These are phyloP conservation scores for Leucopsar rothschildi DNA, from an alignment of 2,113 vertebrate genomes.

Conservation along the genomic window DNA sequence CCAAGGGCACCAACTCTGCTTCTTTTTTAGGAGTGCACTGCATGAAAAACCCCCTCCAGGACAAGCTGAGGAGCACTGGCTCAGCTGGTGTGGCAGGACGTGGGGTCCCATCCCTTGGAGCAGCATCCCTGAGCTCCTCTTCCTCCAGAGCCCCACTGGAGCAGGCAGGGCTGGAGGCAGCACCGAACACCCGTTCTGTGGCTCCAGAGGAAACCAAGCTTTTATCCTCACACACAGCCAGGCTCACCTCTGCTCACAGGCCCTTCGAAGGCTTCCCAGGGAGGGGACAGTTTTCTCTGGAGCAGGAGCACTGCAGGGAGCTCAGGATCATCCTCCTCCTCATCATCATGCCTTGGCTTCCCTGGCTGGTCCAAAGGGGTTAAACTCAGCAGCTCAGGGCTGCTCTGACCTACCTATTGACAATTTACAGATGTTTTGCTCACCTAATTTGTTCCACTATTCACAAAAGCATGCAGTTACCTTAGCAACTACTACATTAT, in stretches of 20 bases:
- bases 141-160: neutral
- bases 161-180: accelerated
- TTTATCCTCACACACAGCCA: neutral
- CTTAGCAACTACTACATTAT: slow-evolving; percentile 74
- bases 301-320: neutral
- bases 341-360: neutral
- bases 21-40: accelerated
- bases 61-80: neutral
- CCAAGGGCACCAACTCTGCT: accelerated
- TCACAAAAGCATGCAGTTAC: slow-evolving; percentile 67
- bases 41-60: neutral
- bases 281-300: neutral
- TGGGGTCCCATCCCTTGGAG: neutral
- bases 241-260: neutral
- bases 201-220: neutral
- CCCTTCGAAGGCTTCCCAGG: neutral
- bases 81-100: accelerated
- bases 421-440: slow-evolving; percentile 71
- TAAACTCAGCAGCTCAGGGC: slow-evolving; percentile 24
- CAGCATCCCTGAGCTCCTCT: neutral
- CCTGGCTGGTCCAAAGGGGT: neutral
- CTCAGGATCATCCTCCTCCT: neutral
- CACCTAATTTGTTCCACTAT: slow-evolving; percentile 74
- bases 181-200: accelerated
- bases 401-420: slow-evolving; percentile 30